These are phyloP conservation scores for Syngnathoides biaculeatus DNA, from an alignment of 2,113 vertebrate species.

Conservation along the genomic window DNA sequence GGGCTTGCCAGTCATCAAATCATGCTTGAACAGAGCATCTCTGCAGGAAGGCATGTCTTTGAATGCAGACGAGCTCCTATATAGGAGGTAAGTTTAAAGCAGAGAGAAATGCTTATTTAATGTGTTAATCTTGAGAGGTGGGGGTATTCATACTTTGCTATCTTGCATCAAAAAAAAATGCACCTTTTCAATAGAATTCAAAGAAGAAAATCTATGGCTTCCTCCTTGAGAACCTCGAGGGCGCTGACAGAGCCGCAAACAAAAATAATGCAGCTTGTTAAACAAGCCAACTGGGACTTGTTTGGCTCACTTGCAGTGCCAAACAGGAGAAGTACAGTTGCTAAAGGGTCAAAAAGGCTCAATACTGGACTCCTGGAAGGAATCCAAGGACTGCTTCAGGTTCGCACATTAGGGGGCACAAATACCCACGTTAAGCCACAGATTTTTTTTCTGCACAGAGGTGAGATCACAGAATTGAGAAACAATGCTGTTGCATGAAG, in stretches of 20 bases:
- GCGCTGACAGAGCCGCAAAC: background rate
- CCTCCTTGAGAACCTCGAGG: background rate
- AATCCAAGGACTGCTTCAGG: conserved; percentile 1
- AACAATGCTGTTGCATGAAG: background rate
- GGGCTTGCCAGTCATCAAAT: background rate
- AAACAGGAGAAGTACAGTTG: conserved; percentile 3
- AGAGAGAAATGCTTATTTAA: background rate
- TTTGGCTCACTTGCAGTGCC: background rate
- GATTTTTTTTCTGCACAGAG: background rate
- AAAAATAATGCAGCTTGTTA: conserved; percentile 5
- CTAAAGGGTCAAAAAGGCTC: conserved; percentile 5
- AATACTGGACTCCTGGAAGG: background rate
- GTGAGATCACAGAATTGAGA: background rate
- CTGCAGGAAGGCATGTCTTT: background rate
- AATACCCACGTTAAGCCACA: background rate
- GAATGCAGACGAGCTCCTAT: background rate
- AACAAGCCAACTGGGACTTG: conserved; percentile 5
- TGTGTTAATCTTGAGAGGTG: background rate
- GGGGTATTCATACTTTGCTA: background rate
- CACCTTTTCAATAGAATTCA: background rate
- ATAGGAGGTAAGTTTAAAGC: background rate
- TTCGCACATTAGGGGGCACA: background rate
- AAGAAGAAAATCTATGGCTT: background rate
- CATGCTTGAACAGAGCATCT: background rate
- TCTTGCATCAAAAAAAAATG: background rate